Evolutionary conservation across 2,888 invertebrate genomes (phyloP).

Genomic region (Latrodectus elegans): DNA sequence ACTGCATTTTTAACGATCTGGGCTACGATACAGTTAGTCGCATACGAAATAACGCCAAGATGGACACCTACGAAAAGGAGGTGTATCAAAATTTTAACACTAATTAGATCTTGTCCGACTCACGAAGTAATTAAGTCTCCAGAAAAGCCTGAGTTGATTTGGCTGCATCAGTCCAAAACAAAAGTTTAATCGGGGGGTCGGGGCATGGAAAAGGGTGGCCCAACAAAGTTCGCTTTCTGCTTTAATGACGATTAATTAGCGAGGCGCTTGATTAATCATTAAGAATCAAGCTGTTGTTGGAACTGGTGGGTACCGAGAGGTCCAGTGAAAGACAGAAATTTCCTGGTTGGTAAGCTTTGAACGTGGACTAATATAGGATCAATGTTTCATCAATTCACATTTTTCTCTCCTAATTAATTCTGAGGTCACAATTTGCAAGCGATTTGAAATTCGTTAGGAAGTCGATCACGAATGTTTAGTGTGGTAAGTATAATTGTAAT

Average conservation of each 20-base stretch:
- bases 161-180: not conserved
- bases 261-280: conserved; percentile 38
- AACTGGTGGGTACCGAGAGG: not conserved
- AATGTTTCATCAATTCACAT: no score
- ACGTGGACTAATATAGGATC: no score
- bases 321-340: no score
- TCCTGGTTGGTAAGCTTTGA: no score
- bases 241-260: conserved; percentile 47
- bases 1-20: conserved; percentile 2
- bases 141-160: not conserved
- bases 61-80: not conserved
- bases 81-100: not conserved
- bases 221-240: conserved; percentile 4
- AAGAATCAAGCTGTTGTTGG: conserved; percentile 21
- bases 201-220: not conserved
- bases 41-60: not conserved
- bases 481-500: no score
- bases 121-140: not conserved
- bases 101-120: not conserved
- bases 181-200: not conserved
- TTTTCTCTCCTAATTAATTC: no score
- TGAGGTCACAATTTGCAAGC: no score
- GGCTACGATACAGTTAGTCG: not conserved
- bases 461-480: no score
- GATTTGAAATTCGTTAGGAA: no score